phyloP scores from a whole-genome alignment of 2,888 invertebrate genomes.

The Troglohyphantes excavatus region DNA sequence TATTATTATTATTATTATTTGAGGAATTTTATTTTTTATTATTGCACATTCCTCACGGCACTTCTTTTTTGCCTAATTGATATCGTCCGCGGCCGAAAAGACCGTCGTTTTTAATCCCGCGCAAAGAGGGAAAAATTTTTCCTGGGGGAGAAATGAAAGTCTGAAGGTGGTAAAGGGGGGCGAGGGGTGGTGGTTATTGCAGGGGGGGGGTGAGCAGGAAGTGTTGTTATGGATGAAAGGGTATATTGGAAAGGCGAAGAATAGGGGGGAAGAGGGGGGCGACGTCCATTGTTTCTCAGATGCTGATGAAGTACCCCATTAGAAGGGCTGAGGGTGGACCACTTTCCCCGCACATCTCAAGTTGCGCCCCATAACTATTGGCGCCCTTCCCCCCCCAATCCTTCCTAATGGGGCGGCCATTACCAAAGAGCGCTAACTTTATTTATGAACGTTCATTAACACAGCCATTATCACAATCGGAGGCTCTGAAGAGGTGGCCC shows the following conservation, averaged over 20 bases:
- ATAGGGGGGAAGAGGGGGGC: constrained; percentile 7
- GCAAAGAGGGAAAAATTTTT: constrained; percentile 25
- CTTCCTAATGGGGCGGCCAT: constrained; percentile 75
- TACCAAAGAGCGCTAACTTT: constrained; percentile 76
- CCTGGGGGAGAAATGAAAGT: neutral
- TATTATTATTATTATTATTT: constrained; percentile 36
- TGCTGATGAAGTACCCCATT: constrained; percentile 78
- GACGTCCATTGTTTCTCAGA: constrained; percentile 71
- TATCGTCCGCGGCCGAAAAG: constrained; percentile 64
- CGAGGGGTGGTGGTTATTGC: neutral
- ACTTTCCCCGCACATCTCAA: constrained; percentile 74
- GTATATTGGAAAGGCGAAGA: constrained; percentile 62
- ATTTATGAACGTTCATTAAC: constrained; percentile 79
- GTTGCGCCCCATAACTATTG: constrained; percentile 75
- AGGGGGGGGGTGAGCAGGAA: neutral
- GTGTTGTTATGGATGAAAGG: constrained; percentile 71
- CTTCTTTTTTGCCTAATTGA: constrained; percentile 70
- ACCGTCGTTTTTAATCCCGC: constrained; percentile 73
- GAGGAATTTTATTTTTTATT: constrained; percentile 23
- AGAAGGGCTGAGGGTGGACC: constrained; percentile 57
- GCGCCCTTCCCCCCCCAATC: constrained; percentile 23
- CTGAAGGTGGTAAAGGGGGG: too few species aligned
- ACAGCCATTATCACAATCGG: constrained; percentile 79
- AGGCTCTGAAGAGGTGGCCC: constrained; percentile 65
- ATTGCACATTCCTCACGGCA: constrained; percentile 55